Base-by-base conservation (phyloP, 2,797 vertebrate genomes). In the Vireo griseus region DNA sequence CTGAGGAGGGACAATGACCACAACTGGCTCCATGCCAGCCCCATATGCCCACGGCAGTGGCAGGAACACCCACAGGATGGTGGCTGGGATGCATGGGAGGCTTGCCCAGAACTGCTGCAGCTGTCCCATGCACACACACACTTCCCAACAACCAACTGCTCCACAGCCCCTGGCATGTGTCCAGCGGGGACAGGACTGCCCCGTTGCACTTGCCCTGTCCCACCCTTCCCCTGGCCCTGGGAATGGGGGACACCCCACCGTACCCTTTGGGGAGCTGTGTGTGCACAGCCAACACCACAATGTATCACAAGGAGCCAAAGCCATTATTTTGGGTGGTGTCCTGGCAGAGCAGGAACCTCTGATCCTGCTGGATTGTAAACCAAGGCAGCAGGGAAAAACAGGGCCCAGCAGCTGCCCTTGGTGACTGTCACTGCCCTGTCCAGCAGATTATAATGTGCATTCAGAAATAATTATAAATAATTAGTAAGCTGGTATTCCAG, bases 401-500 rank as follows among this genome's bases (percentile, higher is more conserved):
- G 57, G 14, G 51, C 40, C 52, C 8, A 1, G 48, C 75, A 45
- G 19, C 42, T 25, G 16, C 81, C 69, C 28, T 8, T 65, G 31
- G 92, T 61, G 59, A 69, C 88, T 39, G 52, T 55, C 87, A 55
- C 86, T 73, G 68, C 67, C 68, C 86, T 94, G 63, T 91, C 81
- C 90, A 11, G 19, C 63, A 86, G 78, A 66, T 57, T 79, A 44
- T 33, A 68, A 28, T 5, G 4, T 17, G 71, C 45, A 33, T 69
- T 90, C 39, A 95, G 65, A 89, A 73, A 82, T 93, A 76, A 90
- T 89, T 95, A 72, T 29, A 76, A 75, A 73, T 91, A 86, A 91
- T 90, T 77, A 93, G 55, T 59, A 81, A 86, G 59, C 83, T 42
- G 47, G 54, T 86, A 76, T 85, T 90, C 81, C n/a, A 47, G 68